These are phyloP conservation scores for Ibycter americanus DNA, from an alignment of 2,797 vertebrate genomes.

Conservation along the genomic window DNA sequence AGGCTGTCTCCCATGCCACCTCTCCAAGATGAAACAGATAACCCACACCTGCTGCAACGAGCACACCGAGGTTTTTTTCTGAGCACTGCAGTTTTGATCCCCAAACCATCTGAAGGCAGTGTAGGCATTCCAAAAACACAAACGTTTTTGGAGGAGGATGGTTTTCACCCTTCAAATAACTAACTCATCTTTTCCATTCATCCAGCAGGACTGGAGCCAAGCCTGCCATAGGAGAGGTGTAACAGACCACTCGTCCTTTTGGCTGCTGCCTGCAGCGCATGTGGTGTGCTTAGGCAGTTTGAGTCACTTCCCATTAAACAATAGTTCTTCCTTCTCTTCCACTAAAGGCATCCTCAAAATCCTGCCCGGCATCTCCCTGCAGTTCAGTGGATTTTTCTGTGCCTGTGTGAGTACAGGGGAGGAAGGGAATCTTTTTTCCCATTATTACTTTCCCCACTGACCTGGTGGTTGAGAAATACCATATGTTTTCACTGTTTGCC, in stretches of 20 bases:
- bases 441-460: neutral
- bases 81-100: neutral
- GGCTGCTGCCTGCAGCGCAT: neutral
- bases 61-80: rapidly evolving
- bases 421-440: neutral
- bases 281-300: neutral
- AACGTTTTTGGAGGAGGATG: neutral
- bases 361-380: neutral
- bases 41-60: neutral
- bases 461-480: conserved; percentile 31
- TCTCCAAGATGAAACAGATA: neutral
- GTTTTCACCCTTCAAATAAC: neutral
- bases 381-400: neutral
- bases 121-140: neutral
- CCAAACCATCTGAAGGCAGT: neutral
- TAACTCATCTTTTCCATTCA: neutral
- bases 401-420: neutral
- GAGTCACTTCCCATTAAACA: neutral
- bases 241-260: neutral
- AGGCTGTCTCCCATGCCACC: neutral
- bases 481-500: conserved; percentile 32
- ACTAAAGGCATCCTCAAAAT: conserved; percentile 19
- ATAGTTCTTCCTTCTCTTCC: neutral
- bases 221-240: neutral
- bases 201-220: neutral